Percentiles rank a stretch among this genome's conserved stretches.
Conservation (phyloP, 2,113 vertebrate species). For the Cavia porcellus region DNA sequence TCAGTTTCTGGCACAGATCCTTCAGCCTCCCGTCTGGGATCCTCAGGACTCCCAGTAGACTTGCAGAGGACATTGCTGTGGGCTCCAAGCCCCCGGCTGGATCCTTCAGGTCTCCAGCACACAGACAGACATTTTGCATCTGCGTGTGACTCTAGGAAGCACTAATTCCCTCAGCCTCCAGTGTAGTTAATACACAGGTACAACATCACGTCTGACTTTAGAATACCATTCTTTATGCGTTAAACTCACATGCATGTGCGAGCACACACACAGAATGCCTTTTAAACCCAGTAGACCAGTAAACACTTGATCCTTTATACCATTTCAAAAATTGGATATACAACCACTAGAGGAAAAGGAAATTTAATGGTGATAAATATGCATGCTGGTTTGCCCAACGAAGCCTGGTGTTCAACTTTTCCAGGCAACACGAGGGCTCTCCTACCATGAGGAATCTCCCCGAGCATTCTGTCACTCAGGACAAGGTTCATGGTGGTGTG, state of each 20-base stretch:
- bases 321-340: background rate
- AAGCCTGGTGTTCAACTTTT: background rate
- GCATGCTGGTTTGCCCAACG: fast-evolving
- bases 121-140: too few species aligned
- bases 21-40: too few species aligned
- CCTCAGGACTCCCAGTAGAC: too few species aligned
- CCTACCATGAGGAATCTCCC: slow-evolving; percentile 70
- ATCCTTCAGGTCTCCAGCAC: too few species aligned
- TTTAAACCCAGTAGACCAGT: background rate
- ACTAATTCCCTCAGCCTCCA: background rate
- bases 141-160: too few species aligned
- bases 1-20: too few species aligned
- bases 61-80: too few species aligned
- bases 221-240: background rate
- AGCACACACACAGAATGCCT: background rate
- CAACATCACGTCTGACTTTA: background rate
- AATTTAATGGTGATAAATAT: slow-evolving; percentile 34
- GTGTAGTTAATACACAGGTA: background rate
- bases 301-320: background rate
- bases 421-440: slow-evolving; percentile 65
- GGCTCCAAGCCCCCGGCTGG: too few species aligned
- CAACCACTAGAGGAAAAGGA: background rate
- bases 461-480: slow-evolving; percentile 68
- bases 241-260: background rate
- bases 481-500: slow-evolving; percentile 81